phyloP scores from a whole-genome alignment of 2,113 vertebrate species.

The Origma solitaria region DNA sequence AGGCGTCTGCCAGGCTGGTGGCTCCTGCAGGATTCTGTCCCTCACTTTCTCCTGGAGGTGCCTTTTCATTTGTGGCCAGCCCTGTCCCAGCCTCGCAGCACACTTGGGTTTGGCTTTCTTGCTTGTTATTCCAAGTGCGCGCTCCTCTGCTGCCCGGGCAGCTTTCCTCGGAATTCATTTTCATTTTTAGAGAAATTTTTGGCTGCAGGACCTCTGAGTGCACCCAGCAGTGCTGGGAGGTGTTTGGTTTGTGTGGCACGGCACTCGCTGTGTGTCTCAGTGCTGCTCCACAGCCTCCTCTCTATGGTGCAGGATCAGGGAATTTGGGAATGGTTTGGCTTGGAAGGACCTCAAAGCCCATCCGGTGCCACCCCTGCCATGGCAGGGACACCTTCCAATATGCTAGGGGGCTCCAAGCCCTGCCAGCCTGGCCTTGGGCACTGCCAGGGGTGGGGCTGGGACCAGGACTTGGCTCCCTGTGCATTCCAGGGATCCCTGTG shows the following conservation, averaged over 20 bases:
- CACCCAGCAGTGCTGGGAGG: not conserved
- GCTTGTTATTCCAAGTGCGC: not conserved
- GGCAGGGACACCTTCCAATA: not conserved
- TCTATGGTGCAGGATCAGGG: not conserved
- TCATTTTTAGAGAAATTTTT: not conserved
- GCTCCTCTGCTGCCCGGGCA: not conserved
- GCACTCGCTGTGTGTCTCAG: not conserved
- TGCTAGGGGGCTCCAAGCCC: not conserved
- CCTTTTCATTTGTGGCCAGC: not conserved
- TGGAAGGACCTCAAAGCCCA: not conserved
- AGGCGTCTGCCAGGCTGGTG: not conserved
- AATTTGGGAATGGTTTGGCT: not conserved
- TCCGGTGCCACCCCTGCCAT: not conserved
- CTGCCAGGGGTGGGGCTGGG: not conserved
- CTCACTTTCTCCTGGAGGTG: not conserved
- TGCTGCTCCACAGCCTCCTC: not conserved
- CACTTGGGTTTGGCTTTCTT: not conserved
- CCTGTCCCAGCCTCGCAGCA: not conserved
- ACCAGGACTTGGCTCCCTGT: rapidly evolving
- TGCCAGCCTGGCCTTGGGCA: not conserved
- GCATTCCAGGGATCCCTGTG: not conserved
- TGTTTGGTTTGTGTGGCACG: not conserved
- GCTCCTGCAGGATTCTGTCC: not conserved
- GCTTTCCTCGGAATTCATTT: not conserved
- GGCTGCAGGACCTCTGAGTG: not conserved